phyloP scores from a whole-genome alignment of 2,113 vertebrate species.

The Castor canadensis region DNA sequence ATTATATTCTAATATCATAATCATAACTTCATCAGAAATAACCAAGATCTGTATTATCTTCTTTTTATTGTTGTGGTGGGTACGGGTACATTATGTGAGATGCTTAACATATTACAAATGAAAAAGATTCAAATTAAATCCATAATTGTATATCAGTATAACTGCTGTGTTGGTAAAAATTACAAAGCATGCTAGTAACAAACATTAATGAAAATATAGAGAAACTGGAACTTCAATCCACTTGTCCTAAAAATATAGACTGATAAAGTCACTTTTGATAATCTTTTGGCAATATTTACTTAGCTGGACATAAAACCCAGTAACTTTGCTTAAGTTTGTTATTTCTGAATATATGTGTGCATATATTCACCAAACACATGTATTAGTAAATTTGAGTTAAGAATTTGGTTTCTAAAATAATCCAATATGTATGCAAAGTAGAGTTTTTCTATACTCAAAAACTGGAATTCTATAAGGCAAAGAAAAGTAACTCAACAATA shows the following conservation, averaged over 20 bases:
- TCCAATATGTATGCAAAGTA: background rate
- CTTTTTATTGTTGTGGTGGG: no score
- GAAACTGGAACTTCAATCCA: background rate
- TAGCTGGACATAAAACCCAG: background rate
- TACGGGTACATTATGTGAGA: background rate
- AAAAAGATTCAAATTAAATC: background rate
- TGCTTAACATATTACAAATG: background rate
- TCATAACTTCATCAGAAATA: background rate
- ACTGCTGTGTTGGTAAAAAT: background rate
- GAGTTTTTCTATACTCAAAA: background rate
- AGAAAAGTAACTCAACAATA: background rate
- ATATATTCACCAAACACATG: background rate
- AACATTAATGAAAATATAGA: background rate
- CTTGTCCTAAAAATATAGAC: background rate
- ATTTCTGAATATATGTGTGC: background rate
- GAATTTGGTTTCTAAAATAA: background rate
- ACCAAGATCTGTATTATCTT: background rate
- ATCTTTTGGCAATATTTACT: background rate
- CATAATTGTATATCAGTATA: background rate
- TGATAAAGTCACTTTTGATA: background rate
- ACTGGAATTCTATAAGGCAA: background rate
- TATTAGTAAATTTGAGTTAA: background rate
- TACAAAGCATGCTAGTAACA: background rate
- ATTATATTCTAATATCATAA: background rate
- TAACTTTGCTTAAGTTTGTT: background rate